Evolutionary conservation across 2,888 invertebrate genomes (phyloP).

Genomic region (Nymphalis polychloros): DNA sequence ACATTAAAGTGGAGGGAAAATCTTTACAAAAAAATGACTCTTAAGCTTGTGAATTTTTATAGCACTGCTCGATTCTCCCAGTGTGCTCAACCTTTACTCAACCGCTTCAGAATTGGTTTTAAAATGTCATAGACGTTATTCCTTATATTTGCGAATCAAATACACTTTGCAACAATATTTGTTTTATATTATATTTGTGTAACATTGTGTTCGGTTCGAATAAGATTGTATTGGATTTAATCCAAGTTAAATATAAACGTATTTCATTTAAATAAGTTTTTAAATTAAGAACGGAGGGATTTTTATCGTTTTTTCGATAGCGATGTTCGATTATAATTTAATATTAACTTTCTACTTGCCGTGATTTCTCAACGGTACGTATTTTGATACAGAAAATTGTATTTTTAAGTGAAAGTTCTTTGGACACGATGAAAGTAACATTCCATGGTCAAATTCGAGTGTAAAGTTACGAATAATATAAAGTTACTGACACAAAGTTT

Average conservation of each 20-base stretch:
- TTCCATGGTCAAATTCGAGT: no score
- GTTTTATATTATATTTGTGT: constrained; percentile 7
- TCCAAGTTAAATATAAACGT: constrained; percentile 4
- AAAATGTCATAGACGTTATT: constrained; percentile 25
- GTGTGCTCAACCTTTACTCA: constrained; percentile 5
- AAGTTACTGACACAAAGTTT: no score
- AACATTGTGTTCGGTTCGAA: constrained; percentile 7
- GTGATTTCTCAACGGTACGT: no score
- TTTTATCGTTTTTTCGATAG: not conserved
- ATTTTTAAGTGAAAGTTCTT: no score
- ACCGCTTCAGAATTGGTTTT: constrained; percentile 19
- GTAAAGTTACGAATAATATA: no score
- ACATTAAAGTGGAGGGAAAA: no score
- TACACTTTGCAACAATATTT: constrained; percentile 16
- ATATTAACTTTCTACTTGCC: no score
- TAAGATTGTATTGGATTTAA: constrained; percentile 12
- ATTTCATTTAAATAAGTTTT: constrained; percentile 2
- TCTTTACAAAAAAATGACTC: no score
- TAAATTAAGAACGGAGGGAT: not conserved
- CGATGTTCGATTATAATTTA: not conserved
- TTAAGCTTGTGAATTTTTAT: not conserved
- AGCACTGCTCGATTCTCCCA: not conserved
- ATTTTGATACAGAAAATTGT: no score
- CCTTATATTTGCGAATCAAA: constrained; percentile 24
- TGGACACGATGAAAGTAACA: no score